phyloP scores from a whole-genome alignment of 1,140 invertebrate genomes.

The Drosophila nasuta region DNA sequence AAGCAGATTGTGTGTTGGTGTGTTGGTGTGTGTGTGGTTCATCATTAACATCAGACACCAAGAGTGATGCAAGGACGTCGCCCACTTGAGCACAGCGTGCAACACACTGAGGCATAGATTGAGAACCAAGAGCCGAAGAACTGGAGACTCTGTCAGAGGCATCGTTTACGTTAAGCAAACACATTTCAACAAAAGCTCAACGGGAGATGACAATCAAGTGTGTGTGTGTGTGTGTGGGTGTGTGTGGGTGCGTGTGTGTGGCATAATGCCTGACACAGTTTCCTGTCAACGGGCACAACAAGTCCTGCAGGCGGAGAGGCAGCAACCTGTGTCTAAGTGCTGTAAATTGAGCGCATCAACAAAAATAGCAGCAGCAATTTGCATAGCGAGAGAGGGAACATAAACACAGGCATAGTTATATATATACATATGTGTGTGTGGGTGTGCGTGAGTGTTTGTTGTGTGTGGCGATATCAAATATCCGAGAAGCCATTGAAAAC shows the following conservation, averaged over 20 bases:
- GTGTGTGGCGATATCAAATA: constrained; percentile 46
- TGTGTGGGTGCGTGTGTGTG: constrained; percentile 22
- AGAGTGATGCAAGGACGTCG: constrained; percentile 44
- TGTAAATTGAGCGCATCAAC: constrained; percentile 77
- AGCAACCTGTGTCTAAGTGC: constrained; percentile 43
- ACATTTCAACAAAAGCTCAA: constrained; percentile 60
- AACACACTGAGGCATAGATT: constrained; percentile 5
- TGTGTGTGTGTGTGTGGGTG: constrained; percentile 31
- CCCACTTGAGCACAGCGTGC: constrained; percentile 13
- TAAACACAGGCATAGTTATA: background rate
- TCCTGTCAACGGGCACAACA: constrained; percentile 46
- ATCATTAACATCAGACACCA: constrained; percentile 67
- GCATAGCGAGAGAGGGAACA: constrained; percentile 8
- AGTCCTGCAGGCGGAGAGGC: constrained; percentile 22
- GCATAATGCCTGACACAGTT: constrained; percentile 63
- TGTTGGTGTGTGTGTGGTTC: constrained; percentile 40
- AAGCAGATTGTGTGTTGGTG: background rate
- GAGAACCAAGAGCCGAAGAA: no score
- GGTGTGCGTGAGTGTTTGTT: no score
- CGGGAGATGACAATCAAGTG: constrained; percentile 31
- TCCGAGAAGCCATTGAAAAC: constrained; percentile 64
- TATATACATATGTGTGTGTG: no score
- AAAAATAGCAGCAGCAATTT: constrained; percentile 56
- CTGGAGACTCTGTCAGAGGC: constrained; percentile 5
- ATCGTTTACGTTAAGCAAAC: constrained; percentile 67